Conservation (phyloP, 1,140 invertebrate genomes). For the Bombus superbus region DNA sequence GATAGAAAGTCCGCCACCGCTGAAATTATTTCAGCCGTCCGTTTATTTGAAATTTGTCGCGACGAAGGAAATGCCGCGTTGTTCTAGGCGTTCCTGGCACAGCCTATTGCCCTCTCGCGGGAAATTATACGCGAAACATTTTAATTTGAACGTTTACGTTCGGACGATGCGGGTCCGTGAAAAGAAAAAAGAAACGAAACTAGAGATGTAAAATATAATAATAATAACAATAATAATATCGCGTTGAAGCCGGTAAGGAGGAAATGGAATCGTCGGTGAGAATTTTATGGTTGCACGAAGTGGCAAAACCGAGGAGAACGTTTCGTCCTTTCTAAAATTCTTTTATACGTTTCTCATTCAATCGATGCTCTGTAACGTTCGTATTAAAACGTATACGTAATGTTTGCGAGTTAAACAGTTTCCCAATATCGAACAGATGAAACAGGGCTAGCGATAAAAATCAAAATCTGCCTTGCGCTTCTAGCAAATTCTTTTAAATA, state of each 20-base stretch:
- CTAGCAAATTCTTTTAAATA: not conserved
- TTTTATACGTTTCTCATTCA: too few relatives aligned
- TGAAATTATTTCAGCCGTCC: conserved; percentile 19
- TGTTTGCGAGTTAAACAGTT: not conserved
- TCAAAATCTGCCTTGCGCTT: not conserved
- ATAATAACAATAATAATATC: not conserved
- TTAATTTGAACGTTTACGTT: not conserved
- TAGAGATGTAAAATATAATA: not conserved
- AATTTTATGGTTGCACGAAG: not conserved
- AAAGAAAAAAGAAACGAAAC: not conserved
- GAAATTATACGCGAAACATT: not conserved
- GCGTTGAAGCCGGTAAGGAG: too few relatives aligned
- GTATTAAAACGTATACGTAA: too few relatives aligned
- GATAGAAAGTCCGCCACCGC: not conserved
- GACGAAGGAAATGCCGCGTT: not conserved
- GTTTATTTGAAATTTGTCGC: conserved; percentile 1
- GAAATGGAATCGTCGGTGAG: not conserved
- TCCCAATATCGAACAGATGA: not conserved
- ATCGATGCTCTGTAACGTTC: too few relatives aligned
- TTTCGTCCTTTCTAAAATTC: not conserved
- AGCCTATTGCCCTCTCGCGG: not conserved
- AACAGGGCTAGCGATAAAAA: not conserved
- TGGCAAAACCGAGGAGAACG: not conserved
- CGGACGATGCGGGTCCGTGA: not conserved
- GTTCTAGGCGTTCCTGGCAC: too few relatives aligned